Evolutionary conservation across 2,888 invertebrate genomes (phyloP).

Genomic region (Pseudolycoriella hygida): DNA sequence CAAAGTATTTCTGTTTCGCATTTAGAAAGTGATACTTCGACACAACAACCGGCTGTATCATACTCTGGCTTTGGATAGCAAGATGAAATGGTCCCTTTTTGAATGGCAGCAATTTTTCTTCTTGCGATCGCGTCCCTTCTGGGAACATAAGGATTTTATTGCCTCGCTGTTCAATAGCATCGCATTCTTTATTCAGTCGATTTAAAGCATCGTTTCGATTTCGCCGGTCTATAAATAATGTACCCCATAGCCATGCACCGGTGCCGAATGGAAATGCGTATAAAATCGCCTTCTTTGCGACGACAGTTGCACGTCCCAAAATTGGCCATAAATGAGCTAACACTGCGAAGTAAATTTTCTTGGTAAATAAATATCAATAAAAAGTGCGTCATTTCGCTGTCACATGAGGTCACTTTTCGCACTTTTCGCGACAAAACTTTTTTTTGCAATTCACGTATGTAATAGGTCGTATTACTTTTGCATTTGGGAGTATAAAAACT

Average conservation of each 20-base stretch:
- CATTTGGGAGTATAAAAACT: too few species aligned
- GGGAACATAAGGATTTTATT: constrained; percentile 75
- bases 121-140: constrained; percentile 77
- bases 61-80: constrained; percentile 65
- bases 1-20: constrained; percentile 39
- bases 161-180: constrained; percentile 44
- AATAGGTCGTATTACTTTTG: too few species aligned
- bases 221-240: constrained; percentile 69
- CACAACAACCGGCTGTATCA: constrained; percentile 78
- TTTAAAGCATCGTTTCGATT: constrained; percentile 51
- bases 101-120: constrained; percentile 64
- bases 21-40: constrained; percentile 66
- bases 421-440: neutral
- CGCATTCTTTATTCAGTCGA: constrained; percentile 53
- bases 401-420: too few species aligned
- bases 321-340: constrained; percentile 68
- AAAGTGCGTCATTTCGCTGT: neutral
- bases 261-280: constrained; percentile 72
- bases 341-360: constrained; percentile 28
- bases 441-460: too few species aligned
- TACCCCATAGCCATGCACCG: constrained; percentile 75
- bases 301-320: constrained; percentile 60
- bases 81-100: constrained; percentile 95
- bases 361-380: neutral
- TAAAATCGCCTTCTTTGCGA: constrained; percentile 68